Evolutionary conservation across 2,888 invertebrate species (phyloP).

Genomic region (Cantharis flavilabris): DNA sequence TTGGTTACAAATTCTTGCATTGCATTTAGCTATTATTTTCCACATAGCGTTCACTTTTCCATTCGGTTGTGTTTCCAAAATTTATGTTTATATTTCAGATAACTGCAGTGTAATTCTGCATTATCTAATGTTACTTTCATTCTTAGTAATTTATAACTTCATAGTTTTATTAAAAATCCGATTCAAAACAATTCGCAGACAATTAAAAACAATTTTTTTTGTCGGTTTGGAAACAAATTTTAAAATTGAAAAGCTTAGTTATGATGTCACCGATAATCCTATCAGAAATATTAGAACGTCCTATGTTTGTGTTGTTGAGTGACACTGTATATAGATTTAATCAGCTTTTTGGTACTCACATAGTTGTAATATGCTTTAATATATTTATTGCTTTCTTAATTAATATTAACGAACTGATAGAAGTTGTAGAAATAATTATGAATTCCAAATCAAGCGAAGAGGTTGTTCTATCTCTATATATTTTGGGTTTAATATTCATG

Average conservation of each 20-base stretch:
- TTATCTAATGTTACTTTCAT: not conserved
- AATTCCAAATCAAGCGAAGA: not conserved
- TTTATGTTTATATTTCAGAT: not conserved
- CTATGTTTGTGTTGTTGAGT: not conserved
- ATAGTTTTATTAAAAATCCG: not conserved
- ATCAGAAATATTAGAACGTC: not conserved
- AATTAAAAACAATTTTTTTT: not conserved
- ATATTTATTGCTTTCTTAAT: not conserved
- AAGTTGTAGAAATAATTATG: not conserved
- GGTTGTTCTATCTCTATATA: fast-evolving
- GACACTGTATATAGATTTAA: not conserved
- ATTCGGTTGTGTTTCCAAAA: not conserved
- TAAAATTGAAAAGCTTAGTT: not conserved
- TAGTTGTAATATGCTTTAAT: not conserved
- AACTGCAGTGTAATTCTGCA: not conserved
- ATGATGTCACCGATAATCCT: not conserved
- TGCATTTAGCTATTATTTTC: not conserved
- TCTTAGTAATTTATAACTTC: not conserved
- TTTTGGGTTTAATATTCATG: not conserved
- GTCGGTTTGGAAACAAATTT: not conserved
- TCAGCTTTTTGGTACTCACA: not conserved
- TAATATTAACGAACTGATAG: not conserved
- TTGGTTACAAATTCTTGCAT: not conserved
- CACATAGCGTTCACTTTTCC: not conserved
- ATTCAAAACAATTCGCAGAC: not conserved